Conservation (phyloP, 2,888 invertebrate species). For the Hemicrepidius hirtus region DNA sequence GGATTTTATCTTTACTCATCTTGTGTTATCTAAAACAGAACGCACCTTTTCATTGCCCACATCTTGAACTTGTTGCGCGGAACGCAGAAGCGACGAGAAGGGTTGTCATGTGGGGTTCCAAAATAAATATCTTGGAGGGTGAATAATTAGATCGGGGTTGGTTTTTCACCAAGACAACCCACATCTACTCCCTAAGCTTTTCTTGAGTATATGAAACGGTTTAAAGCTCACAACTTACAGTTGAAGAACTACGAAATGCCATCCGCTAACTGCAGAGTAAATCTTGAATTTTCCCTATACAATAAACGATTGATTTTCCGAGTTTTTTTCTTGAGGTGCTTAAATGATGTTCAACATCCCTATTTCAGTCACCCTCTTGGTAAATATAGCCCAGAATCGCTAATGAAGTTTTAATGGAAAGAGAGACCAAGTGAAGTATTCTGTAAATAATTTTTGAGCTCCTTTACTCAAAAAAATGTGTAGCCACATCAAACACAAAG, state of each 20-base stretch:
- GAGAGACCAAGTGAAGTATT: not conserved
- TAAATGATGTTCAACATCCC: too few species aligned
- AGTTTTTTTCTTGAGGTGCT: too few species aligned
- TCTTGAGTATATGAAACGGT: not conserved
- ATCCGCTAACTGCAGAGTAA: too few species aligned
- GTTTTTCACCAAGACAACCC: slow-evolving; percentile 25
- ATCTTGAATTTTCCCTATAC: too few species aligned
- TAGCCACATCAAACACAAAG: slow-evolving; percentile 16
- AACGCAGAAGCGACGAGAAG: slow-evolving; percentile 36
- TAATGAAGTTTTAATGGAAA: slow-evolving; percentile 8
- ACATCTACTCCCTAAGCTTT: not conserved
- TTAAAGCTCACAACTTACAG: not conserved
- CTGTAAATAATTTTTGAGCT: not conserved
- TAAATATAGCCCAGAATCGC: slow-evolving; percentile 13
- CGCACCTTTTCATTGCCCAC: slow-evolving; percentile 13
- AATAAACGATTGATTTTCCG: too few species aligned
- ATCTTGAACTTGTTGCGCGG: slow-evolving; percentile 42
- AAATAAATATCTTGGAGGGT: slow-evolving; percentile 44
- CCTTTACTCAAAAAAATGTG: not conserved
- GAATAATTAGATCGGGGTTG: slow-evolving; percentile 42
- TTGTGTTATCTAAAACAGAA: slow-evolving; percentile 6
- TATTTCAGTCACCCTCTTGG: not conserved
- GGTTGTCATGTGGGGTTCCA: slow-evolving; percentile 39
- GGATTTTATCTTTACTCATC: not conserved
- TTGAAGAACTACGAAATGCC: too few species aligned